Percentiles rank a stretch among this genome's conserved stretches.
phyloP scores from a whole-genome alignment of 2,113 vertebrate genomes.

The Lucifuga dentata region DNA sequence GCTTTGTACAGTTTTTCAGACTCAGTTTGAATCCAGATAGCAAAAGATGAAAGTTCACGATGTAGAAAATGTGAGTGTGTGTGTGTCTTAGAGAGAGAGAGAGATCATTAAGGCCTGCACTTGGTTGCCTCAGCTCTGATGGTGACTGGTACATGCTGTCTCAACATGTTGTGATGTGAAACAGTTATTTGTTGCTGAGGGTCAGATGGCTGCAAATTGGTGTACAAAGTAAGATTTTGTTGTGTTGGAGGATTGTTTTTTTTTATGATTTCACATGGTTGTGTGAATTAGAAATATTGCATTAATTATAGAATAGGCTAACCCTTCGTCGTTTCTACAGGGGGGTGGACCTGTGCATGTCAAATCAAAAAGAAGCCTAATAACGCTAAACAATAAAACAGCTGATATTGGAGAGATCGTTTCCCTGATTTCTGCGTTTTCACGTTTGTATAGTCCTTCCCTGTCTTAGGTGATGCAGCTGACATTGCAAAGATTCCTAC shows the following conservation, averaged over 20 bases:
- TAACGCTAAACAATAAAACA: too few relatives aligned
- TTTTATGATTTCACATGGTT: not conserved
- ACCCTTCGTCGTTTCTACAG: not conserved
- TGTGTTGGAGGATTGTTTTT: constrained; percentile 9
- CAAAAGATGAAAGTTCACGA: constrained; percentile 46
- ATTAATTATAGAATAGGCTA: not conserved
- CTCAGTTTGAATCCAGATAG: constrained; percentile 35
- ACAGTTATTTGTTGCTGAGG: constrained; percentile 59
- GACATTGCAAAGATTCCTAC: constrained; percentile 61
- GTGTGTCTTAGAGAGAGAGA: constrained; percentile 3
- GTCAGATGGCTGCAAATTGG: constrained; percentile 55
- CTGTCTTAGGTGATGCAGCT: constrained; percentile 28
- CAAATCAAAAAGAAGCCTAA: too few relatives aligned
- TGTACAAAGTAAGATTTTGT: constrained; percentile 37
- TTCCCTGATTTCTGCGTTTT: not conserved
- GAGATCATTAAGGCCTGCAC: constrained; percentile 43
- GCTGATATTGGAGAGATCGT: not conserved
- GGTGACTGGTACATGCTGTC: constrained; percentile 71
- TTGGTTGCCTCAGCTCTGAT: constrained; percentile 82
- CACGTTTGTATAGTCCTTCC: constrained; percentile 1
- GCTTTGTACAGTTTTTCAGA: too few relatives aligned
- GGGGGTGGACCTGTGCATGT: not conserved
- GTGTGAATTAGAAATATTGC: constrained; percentile 8
- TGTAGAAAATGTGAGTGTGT: constrained; percentile 17
- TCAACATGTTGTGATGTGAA: constrained; percentile 68